Conservation (phyloP, 1,140 invertebrate genomes). For the Parasteatoda tepidariorum region DNA sequence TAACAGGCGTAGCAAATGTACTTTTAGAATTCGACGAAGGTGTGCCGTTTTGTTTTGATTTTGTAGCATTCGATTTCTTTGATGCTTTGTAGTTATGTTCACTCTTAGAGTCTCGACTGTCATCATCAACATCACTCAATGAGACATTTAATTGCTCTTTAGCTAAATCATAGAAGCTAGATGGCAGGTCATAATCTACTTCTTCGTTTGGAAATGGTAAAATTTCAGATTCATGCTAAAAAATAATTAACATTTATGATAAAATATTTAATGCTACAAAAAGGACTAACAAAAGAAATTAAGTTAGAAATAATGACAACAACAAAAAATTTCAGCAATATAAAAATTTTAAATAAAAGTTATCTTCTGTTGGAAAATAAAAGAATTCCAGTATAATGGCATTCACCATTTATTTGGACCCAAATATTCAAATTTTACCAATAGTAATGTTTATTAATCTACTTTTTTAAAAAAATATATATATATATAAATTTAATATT, state of each 20-base stretch:
- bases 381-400: too few species aligned
- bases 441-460: too few species aligned
- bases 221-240: slow-evolving; percentile 81
- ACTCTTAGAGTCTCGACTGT: slow-evolving; percentile 1
- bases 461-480: too few species aligned
- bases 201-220: slow-evolving; percentile 82
- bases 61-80: slow-evolving; percentile 21
- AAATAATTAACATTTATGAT: slow-evolving; percentile 36
- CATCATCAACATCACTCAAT: neutral
- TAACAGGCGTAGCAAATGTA: slow-evolving; percentile 3
- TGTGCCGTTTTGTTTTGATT: slow-evolving; percentile 22
- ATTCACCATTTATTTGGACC: too few species aligned
- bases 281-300: neutral
- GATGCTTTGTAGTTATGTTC: neutral
- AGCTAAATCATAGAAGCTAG: slow-evolving; percentile 70
- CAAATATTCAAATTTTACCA: too few species aligned
- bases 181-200: slow-evolving; percentile 77
- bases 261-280: neutral
- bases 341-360: too few species aligned
- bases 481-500: too few species aligned
- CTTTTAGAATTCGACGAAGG: neutral
- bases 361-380: too few species aligned
- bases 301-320: neutral
- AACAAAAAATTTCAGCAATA: neutral
- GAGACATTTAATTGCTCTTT: slow-evolving; percentile 70